These are phyloP conservation scores for Lithosia quadra DNA, from an alignment of 2,888 invertebrate species.

Conservation along the genomic window DNA sequence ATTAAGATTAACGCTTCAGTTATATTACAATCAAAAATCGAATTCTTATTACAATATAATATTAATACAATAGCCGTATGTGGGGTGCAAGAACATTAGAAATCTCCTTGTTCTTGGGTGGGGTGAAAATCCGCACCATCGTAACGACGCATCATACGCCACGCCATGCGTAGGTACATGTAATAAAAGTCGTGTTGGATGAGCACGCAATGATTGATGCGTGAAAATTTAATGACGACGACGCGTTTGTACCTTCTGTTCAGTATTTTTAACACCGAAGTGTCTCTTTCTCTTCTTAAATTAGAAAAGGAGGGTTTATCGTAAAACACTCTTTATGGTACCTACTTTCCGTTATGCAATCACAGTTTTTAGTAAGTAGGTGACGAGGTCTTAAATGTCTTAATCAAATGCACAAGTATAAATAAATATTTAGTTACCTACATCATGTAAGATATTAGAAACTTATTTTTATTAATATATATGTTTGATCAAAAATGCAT, in stretches of 20 bases:
- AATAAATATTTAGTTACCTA: too few species aligned
- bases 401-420: too few species aligned
- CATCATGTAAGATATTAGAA: too few species aligned
- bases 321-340: too few species aligned
- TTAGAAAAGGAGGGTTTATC: not conserved
- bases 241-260: not conserved
- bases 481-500: too few species aligned
- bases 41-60: not conserved
- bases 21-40: not conserved
- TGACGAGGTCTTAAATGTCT: too few species aligned
- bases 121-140: not conserved
- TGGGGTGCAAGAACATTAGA: not conserved
- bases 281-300: not conserved
- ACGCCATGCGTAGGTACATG: not conserved
- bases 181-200: conserved; percentile 6
- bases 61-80: not conserved
- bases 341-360: not conserved
- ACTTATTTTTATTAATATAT: too few species aligned
- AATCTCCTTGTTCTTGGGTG: too few species aligned
- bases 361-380: too few species aligned
- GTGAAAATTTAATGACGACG: conserved; percentile 5
- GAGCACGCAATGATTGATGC: conserved; percentile 6
- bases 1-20: too few species aligned
- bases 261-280: not conserved
- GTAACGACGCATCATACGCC: not conserved